Percentiles rank a stretch among this genome's conserved stretches.
These are phyloP conservation scores for Chiloscyllium plagiosum DNA, from an alignment of 2,113 vertebrate species.

Conservation along the genomic window DNA sequence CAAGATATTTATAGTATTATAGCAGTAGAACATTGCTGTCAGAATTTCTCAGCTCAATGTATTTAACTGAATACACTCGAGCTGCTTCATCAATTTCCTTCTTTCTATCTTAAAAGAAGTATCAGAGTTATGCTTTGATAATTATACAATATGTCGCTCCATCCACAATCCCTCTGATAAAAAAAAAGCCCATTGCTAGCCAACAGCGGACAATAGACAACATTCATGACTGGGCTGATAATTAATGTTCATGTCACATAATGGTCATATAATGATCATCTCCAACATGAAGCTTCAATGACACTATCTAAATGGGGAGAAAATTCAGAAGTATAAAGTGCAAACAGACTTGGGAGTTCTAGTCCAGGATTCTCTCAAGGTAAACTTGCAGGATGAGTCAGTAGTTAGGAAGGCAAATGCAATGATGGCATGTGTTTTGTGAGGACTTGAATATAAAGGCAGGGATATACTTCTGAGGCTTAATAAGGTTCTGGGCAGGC, in stretches of 20 bases:
- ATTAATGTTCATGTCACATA: neutral
- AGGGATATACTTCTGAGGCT: too few species aligned
- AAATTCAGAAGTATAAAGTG: too few species aligned
- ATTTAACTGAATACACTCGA: neutral
- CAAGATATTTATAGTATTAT: neutral
- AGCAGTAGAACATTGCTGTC: neutral
- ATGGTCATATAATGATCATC: neutral
- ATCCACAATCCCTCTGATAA: neutral
- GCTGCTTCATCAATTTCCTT: neutral
- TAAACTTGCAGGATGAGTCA: too few species aligned
- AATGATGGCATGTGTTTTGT: too few species aligned
- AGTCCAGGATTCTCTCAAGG: too few species aligned
- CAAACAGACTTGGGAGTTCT: too few species aligned
- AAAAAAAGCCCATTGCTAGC: neutral
- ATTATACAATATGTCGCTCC: neutral
- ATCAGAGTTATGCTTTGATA: neutral
- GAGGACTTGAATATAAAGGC: too few species aligned
- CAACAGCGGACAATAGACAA: too few species aligned
- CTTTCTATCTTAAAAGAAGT: neutral
- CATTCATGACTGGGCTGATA: neutral
- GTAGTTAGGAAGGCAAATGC: too few species aligned
- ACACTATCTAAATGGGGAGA: too few species aligned
- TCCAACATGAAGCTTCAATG: neutral
- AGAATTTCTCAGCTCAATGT: neutral
- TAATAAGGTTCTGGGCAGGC: too few species aligned